Percentiles rank a stretch among this genome's conserved stretches.
phyloP scores from a whole-genome alignment of 92 coral and sea anemone species.

The Scolanthus callimorphus region DNA sequence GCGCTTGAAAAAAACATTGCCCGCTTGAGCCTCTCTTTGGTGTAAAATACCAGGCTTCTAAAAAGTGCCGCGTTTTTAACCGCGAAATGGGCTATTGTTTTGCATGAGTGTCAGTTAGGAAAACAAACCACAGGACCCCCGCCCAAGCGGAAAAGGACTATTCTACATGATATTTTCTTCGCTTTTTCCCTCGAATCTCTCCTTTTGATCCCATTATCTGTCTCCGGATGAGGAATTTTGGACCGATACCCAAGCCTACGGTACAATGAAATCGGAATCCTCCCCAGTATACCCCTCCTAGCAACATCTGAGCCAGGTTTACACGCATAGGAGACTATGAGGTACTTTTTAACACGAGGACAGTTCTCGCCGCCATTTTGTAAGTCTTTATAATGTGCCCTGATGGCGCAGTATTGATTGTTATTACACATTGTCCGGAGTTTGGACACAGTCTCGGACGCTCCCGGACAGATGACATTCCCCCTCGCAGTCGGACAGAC shows the following conservation, averaged over 20 bases:
- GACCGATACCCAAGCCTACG: constrained; percentile 58
- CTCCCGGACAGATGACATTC: constrained; percentile 53
- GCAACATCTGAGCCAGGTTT: constrained; percentile 65
- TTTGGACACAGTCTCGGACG: constrained; percentile 85
- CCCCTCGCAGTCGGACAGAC: constrained; percentile 73
- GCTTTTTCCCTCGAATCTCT: no score
- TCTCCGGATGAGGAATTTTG: constrained; percentile 44
- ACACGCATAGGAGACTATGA: constrained; percentile 70
- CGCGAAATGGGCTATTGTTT: no score
- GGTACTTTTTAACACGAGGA: constrained; percentile 64
- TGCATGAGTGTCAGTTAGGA: no score
- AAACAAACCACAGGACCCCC: no score
- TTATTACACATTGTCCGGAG: constrained; percentile 75
- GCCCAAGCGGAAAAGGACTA: no score
- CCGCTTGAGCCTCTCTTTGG: no score
- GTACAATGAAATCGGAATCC: constrained; percentile 74
- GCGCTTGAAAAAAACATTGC: no score
- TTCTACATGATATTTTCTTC: no score
- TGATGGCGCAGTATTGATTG: constrained; percentile 56
- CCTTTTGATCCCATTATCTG: no score
- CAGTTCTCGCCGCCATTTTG: constrained; percentile 91
- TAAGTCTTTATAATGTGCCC: constrained; percentile 58
- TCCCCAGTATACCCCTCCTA: constrained; percentile 78
- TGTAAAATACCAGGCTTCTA: no score
- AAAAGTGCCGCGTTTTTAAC: no score